Evolutionary conservation across 2,797 vertebrate species (phyloP), one percentile per base, ranked within the genome.

Genomic region (Aphelocoma californica): DNA sequence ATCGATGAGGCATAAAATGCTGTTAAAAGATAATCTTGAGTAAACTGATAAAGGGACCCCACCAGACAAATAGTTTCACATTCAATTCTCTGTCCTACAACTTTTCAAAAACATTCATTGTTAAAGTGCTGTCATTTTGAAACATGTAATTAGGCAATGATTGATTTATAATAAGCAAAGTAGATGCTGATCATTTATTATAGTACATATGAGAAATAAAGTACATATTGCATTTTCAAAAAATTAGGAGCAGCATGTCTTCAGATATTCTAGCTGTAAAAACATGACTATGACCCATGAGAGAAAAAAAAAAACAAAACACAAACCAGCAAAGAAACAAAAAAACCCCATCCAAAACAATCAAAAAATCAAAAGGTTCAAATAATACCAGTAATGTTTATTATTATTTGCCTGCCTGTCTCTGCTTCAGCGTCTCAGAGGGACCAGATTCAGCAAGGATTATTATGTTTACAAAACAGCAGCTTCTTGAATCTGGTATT

Each of bases 1-100:
- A 79, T 38, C 62, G 65, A 60, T 36, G 13, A 70, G 32, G 42
- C 7, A 71, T 34, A 60, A 72, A 61, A 44, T 18, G 7, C 13
- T 67, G 12, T 24, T 31, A 29, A 62, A 86, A 85, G 25, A 66
- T 40, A 36, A 36, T 60, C 5, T 51, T 9, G 15, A 84, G 25
- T 42, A 79, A 86, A 69, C 12, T 32, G 9, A 40, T 13, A 66
- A 90, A 75, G 65, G 10, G 5, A 61, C 18, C 24, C 21, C 21
- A 42, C 4, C 40, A 70, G 21, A 56, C 1, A 2, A 10, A 7
- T 0, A 60, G 4, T 24, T 58, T 78, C 5, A 45, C 1, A 2
- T 29, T 64, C 26, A 67, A 3, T 28, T 91, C 8, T 48, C 8
- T 50, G 26, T 32, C 44, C 50, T 28, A 65, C 6, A 70, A 23